A percentile compares a stretch with the other conserved stretches of the same genome.
These are phyloP conservation scores for Lasioglossum morio DNA, from an alignment of 2,888 invertebrate species.

Conservation along the genomic window DNA sequence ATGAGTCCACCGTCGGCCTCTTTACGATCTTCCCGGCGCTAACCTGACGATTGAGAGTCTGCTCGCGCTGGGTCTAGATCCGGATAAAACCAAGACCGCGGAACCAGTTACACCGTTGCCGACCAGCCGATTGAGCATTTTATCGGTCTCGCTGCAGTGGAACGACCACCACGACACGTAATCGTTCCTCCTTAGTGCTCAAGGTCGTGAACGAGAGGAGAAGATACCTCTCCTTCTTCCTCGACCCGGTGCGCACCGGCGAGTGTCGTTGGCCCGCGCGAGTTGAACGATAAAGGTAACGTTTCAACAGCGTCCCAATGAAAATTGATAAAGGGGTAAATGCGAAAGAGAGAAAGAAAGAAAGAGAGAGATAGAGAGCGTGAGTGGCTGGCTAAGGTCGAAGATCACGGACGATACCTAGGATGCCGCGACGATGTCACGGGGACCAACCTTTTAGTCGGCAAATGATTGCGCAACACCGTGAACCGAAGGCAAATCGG, in stretches of 20 bases:
- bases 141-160: constrained; percentile 15
- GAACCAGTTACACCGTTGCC: constrained; percentile 36
- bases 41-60: constrained; percentile 49
- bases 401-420: constrained; percentile 19
- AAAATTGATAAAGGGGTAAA: constrained; percentile 39
- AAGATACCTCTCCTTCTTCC: neutral
- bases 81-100: constrained; percentile 5
- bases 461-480: neutral
- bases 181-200: constrained; percentile 26
- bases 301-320: constrained; percentile 26
- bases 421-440: neutral
- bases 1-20: constrained; percentile 63
- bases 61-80: constrained; percentile 48
- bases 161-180: neutral
- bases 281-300: constrained; percentile 35
- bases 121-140: constrained; percentile 48
- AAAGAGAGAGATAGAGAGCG: neutral
- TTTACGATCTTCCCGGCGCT: constrained; percentile 64
- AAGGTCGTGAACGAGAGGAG: constrained; percentile 41
- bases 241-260: neutral
- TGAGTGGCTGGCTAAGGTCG: neutral
- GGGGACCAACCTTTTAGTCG: constrained; percentile 26
- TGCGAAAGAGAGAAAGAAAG: neutral
- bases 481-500: constrained; percentile 5
- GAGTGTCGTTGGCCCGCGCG: constrained; percentile 15